phyloP scores from a whole-genome alignment of 2,888 invertebrate genomes.

The Troglohyphantes excavatus region DNA sequence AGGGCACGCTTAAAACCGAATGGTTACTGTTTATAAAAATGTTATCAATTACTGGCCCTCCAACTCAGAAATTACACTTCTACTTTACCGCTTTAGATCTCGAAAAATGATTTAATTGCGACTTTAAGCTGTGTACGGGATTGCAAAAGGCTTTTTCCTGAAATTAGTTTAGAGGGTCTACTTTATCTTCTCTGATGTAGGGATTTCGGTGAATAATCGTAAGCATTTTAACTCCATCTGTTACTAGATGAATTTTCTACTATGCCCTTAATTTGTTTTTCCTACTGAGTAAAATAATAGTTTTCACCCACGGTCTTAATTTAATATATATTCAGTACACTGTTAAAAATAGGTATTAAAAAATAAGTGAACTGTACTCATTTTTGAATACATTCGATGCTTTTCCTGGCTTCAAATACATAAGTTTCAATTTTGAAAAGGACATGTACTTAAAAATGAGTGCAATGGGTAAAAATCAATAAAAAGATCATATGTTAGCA shows the following conservation, averaged over 20 bases:
- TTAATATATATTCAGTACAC: too few species aligned
- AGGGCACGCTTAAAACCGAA: neutral
- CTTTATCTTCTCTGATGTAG: neutral
- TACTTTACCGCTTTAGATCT: neutral
- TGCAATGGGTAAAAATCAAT: too few species aligned
- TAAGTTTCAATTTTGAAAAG: too few species aligned
- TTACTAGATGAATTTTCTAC: neutral
- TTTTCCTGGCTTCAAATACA: too few species aligned
- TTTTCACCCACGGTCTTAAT: too few species aligned
- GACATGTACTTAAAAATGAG: too few species aligned
- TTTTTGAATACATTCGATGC: too few species aligned
- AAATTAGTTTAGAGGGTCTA: neutral
- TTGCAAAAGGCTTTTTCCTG: constrained; percentile 5
- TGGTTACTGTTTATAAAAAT: neutral
- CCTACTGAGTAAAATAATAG: too few species aligned
- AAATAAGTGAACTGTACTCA: too few species aligned
- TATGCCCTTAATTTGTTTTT: too few species aligned
- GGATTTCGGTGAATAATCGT: neutral
- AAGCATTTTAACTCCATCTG: neutral
- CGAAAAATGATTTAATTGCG: neutral
- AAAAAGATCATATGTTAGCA: too few species aligned
- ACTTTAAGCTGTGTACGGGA: neutral
- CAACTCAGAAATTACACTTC: neutral
- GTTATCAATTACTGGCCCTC: constrained; percentile 4
- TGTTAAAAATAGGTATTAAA: too few species aligned